These are phyloP conservation scores for Callaeas wilsoni DNA, from an alignment of 2,113 vertebrate genomes.

Conservation along the genomic window DNA sequence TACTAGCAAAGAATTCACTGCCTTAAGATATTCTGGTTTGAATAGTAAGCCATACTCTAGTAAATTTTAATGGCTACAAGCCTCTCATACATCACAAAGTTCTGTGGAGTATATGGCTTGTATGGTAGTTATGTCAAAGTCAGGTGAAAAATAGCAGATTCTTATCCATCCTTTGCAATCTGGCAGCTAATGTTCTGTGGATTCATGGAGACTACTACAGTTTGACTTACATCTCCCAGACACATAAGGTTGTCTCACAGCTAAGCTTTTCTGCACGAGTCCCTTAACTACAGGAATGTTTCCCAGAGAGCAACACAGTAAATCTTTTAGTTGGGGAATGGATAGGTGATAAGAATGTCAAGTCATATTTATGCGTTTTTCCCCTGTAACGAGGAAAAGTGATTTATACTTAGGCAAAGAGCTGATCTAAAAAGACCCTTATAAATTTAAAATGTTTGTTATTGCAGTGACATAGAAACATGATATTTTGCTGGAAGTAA, in stretches of 20 bases:
- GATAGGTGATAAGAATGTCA: conserved; percentile 52
- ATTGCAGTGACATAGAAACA: conserved; percentile 8
- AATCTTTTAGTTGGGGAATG: conserved; percentile 31
- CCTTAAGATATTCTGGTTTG: background rate
- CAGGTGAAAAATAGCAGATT: background rate
- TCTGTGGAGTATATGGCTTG: background rate
- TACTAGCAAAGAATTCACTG: background rate
- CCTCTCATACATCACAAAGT: background rate
- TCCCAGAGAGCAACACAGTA: conserved; percentile 25
- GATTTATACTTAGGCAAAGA: conserved; percentile 48
- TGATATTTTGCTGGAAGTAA: conserved; percentile 6
- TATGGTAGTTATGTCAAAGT: background rate
- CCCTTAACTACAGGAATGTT: background rate
- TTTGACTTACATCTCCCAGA: background rate
- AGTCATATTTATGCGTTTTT: conserved; percentile 44
- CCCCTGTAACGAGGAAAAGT: background rate
- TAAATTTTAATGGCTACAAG: background rate
- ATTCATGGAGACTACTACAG: background rate
- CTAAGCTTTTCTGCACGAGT: background rate
- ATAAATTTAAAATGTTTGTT: conserved; percentile 10
- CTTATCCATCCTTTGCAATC: background rate
- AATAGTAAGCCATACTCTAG: background rate
- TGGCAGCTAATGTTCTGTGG: background rate
- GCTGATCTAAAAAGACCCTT: background rate
- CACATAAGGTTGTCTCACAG: background rate